Evolutionary conservation across 2,113 vertebrate genomes (phyloP).

Genomic region (Larimichthys crocea): DNA sequence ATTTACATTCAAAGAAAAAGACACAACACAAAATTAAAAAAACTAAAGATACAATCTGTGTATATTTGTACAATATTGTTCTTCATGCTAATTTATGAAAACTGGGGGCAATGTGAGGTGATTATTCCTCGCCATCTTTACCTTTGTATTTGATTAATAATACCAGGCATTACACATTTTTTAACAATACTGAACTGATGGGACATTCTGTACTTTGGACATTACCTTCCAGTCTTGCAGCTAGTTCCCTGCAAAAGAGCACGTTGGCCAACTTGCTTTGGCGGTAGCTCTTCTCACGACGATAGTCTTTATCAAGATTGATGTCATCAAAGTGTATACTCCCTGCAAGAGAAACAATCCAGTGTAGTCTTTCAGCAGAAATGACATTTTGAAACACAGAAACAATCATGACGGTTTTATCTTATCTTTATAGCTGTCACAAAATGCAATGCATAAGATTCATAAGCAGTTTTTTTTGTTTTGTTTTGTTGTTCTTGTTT

Average conservation of each 20-base stretch:
- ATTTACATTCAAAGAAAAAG: too few relatives aligned
- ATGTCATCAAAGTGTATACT: conserved; percentile 83
- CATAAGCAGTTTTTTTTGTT: too few relatives aligned
- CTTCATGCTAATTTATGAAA: not conserved
- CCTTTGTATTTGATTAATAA: not conserved
- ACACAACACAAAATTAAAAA: too few relatives aligned
- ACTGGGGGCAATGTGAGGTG: too few relatives aligned
- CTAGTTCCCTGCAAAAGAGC: conserved; percentile 80
- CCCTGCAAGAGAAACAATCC: conserved; percentile 63
- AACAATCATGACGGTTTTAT: not conserved
- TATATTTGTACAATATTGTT: not conserved
- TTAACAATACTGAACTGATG: not conserved
- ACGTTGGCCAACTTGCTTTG: conserved; percentile 86
- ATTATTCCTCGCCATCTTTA: not conserved
- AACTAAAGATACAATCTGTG: not conserved
- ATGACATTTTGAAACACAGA: not conserved
- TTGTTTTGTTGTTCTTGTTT: too few relatives aligned
- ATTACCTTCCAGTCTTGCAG: conserved; percentile 76
- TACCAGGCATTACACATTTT: not conserved
- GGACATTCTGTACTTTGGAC: not conserved
- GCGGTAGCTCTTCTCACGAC: conserved; percentile 63
- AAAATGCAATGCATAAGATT: too few relatives aligned
- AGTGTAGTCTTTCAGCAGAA: not conserved
- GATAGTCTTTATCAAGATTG: conserved; percentile 78
- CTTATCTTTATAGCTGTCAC: not conserved